phyloP scores from a whole-genome alignment of 2,113 vertebrate genomes.

The Oncorhynchus keta region DNA sequence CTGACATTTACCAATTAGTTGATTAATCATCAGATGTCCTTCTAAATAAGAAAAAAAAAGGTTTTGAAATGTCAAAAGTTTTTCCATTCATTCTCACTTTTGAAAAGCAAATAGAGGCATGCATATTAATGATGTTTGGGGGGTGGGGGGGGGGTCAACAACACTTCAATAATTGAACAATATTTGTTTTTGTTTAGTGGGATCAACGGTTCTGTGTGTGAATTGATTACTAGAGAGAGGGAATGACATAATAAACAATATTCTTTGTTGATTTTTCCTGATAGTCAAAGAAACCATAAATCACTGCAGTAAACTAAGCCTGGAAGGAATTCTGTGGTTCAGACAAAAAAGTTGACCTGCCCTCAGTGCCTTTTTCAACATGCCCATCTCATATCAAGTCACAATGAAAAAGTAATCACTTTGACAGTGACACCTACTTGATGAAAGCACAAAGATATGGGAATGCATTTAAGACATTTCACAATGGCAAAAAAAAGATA shows the following conservation, averaged over 20 bases:
- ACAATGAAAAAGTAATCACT: neutral
- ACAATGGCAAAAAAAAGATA: neutral
- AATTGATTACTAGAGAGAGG: no score
- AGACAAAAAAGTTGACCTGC: neutral
- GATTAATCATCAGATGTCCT: no score
- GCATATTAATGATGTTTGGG: slow-evolving; percentile 25
- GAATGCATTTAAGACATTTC: no score
- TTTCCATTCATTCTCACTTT: slow-evolving; percentile 31
- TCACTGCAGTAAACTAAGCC: neutral
- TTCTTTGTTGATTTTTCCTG: neutral
- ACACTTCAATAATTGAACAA: no score
- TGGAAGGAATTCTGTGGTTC: slow-evolving; percentile 1
- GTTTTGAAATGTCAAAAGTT: no score
- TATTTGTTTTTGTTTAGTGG: no score
- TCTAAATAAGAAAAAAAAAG: no score
- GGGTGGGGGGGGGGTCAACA: neutral
- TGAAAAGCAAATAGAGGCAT: slow-evolving; percentile 32
- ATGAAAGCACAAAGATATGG: neutral
- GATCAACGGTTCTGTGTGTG: no score
- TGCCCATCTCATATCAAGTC: neutral
- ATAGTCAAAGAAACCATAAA: neutral
- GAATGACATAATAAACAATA: no score
- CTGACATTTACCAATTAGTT: no score
- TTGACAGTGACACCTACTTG: neutral
- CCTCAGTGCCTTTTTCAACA: neutral